Percentiles rank a stretch among this genome's conserved stretches.
Conservation (phyloP, 2,888 invertebrate genomes). For the Drosophila longiperda region DNA sequence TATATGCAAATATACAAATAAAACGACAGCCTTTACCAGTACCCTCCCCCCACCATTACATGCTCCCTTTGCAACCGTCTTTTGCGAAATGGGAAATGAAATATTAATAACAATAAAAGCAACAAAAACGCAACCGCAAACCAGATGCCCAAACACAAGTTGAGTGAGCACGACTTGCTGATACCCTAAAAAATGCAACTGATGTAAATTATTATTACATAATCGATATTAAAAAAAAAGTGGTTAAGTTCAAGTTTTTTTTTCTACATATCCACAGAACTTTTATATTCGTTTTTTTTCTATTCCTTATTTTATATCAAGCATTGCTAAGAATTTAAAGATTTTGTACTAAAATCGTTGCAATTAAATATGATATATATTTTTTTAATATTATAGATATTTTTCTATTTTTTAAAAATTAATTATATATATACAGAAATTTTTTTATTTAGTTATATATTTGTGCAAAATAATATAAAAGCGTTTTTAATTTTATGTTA, state of each 20-base stretch:
- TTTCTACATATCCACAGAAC: no score
- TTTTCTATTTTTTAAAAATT: not conserved
- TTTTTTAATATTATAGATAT: not conserved
- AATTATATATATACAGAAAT: no score
- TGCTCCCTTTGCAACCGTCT: not conserved
- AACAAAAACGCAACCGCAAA: conserved; percentile 51
- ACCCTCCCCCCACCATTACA: not conserved
- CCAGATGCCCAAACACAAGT: not conserved
- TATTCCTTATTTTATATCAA: no score
- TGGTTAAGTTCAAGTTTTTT: no score
- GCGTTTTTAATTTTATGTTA: not conserved
- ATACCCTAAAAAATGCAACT: not conserved
- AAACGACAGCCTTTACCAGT: conserved; percentile 49
- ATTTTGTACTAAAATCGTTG: no score
- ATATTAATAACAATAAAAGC: conserved; percentile 76
- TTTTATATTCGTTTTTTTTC: no score
- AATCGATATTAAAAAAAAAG: no score
- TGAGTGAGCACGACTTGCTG: not conserved
- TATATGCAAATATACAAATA: conserved; percentile 37
- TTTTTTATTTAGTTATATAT: not conserved
- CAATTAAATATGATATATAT: not conserved
- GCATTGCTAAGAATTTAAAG: no score
- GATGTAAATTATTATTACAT: no score
- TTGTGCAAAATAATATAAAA: not conserved
- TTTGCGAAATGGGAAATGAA: conserved; percentile 59